Percentiles rank a stretch among this genome's conserved stretches.
phyloP scores from a whole-genome alignment of 2,888 invertebrate genomes.

The Celastrina argiolus region DNA sequence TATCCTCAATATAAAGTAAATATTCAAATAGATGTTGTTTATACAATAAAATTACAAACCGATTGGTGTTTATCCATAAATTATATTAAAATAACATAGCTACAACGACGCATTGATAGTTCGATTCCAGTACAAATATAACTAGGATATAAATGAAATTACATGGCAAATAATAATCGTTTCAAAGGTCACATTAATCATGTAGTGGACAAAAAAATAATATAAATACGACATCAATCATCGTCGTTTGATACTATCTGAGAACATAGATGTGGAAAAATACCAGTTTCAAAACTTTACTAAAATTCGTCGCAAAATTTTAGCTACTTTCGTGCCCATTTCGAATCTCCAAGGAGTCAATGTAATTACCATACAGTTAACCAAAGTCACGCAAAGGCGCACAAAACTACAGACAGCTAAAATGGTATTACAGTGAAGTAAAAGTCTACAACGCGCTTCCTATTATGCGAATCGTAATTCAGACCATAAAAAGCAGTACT shows the following conservation, averaged over 20 bases:
- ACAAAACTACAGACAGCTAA: constrained; percentile 3
- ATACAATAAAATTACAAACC: background rate
- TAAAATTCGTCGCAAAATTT: no score
- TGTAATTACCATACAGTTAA: background rate
- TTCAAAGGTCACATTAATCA: background rate
- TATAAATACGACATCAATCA: no score
- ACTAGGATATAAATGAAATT: background rate
- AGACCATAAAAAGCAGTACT: constrained; percentile 14
- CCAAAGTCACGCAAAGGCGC: background rate
- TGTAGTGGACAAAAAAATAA: background rate
- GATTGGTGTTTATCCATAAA: constrained; percentile 1
- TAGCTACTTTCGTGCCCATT: no score
- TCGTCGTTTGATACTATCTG: no score
- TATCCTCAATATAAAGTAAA: background rate
- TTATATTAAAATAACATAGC: background rate
- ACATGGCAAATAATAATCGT: background rate
- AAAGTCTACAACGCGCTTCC: background rate
- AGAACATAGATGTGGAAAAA: no score
- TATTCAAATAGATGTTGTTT: constrained; percentile 11
- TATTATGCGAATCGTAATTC: constrained; percentile 7
- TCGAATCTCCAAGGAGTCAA: background rate
- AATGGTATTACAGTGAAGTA: background rate
- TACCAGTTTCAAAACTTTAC: no score
- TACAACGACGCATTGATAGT: background rate
- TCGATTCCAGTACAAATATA: background rate